phyloP scores from a whole-genome alignment of 2,888 invertebrate species.

The Pterostichus niger region DNA sequence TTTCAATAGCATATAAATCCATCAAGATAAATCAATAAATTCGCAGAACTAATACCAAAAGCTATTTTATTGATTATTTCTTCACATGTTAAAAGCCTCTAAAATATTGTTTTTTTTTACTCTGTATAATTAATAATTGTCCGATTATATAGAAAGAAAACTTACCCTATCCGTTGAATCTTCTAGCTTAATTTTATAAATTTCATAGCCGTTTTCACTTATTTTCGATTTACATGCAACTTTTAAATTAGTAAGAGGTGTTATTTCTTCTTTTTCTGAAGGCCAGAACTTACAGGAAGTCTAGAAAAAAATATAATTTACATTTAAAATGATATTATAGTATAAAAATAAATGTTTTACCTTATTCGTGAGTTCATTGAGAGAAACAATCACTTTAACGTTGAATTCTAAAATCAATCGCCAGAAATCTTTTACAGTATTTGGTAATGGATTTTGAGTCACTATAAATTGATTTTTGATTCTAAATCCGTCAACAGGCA shows the following conservation, averaged over 20 bases:
- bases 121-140: too few relatives aligned
- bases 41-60: too few relatives aligned
- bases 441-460: constrained; percentile 74
- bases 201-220: constrained; percentile 53
- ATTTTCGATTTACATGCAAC: constrained; percentile 68
- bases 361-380: constrained; percentile 72
- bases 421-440: constrained; percentile 75
- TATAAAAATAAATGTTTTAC: constrained; percentile 67
- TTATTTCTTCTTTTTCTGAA: constrained; percentile 70
- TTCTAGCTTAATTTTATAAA: constrained; percentile 62
- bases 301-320: constrained; percentile 68
- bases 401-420: constrained; percentile 73
- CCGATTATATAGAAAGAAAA: not conserved
- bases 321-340: not conserved
- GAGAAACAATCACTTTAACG: constrained; percentile 72
- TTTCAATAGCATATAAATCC: too few relatives aligned
- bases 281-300: constrained; percentile 71
- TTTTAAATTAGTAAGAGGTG: constrained; percentile 71
- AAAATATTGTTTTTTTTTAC: too few relatives aligned
- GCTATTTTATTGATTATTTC: too few relatives aligned
- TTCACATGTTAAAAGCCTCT: too few relatives aligned
- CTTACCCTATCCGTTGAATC: constrained; percentile 63
- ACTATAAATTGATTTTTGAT: constrained; percentile 73
- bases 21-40: too few relatives aligned
- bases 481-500: constrained; percentile 73